phyloP scores from a whole-genome alignment of 2,797 vertebrate genomes.

The Falco naumanni region DNA sequence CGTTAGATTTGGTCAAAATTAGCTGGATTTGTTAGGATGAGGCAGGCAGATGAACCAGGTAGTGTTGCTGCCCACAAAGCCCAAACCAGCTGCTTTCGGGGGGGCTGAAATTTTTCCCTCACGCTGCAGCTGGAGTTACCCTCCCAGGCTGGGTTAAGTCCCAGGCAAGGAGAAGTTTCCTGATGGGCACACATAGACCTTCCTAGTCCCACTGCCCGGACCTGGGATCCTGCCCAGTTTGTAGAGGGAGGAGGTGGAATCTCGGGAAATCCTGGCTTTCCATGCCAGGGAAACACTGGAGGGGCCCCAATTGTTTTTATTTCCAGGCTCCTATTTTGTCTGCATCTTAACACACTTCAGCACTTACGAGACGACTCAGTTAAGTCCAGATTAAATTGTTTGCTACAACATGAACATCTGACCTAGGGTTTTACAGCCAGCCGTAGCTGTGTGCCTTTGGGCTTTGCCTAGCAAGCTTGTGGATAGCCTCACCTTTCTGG shows the following conservation, averaged over 20 bases:
- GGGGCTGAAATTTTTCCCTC: neutral
- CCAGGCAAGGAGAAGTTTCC: neutral
- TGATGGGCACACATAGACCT: neutral
- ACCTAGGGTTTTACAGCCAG: neutral
- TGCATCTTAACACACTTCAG: accelerated
- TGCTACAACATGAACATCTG: neutral
- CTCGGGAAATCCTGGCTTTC: neutral
- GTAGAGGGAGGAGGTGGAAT: neutral
- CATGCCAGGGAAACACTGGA: neutral
- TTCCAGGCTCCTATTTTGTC: neutral
- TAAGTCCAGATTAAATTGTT: neutral
- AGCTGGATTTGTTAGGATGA: neutral
- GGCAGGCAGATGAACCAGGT: neutral
- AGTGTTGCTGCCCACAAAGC: neutral
- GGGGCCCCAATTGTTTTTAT: neutral
- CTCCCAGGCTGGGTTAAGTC: too few relatives aligned
- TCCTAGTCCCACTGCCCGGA: accelerated
- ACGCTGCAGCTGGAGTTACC: neutral
- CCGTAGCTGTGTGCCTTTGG: accelerated
- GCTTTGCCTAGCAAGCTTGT: neutral
- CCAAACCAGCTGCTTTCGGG: neutral
- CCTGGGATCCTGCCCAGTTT: neutral
- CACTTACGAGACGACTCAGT: accelerated
- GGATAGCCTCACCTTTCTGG: neutral
- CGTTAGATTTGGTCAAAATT: accelerated